A percentile compares a stretch with the other conserved stretches of the same genome.
phyloP scores from a whole-genome alignment of 2,888 invertebrate species.

The Xanthia togata region DNA sequence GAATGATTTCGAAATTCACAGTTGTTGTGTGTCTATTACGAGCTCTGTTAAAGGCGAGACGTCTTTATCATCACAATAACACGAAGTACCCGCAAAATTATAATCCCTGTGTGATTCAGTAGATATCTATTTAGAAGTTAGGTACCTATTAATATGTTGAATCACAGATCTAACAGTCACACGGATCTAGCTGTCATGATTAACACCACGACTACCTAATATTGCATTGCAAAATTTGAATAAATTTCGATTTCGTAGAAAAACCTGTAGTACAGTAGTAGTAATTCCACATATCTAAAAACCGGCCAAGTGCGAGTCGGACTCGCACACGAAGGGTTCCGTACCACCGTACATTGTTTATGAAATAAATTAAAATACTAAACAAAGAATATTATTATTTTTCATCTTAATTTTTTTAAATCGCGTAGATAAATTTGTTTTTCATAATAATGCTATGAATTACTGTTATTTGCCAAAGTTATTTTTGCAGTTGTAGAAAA shows the following conservation, averaged over 20 bases:
- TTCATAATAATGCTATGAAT: too few relatives aligned
- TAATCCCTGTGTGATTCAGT: constrained; percentile 46
- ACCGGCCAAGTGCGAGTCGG: neutral
- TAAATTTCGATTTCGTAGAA: constrained; percentile 10
- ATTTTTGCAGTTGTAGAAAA: too few relatives aligned
- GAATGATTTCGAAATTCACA: constrained; percentile 63
- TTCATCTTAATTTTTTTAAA: too few relatives aligned
- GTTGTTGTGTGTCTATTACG: constrained; percentile 58
- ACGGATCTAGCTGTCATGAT: constrained; percentile 42
- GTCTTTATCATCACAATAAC: constrained; percentile 32
- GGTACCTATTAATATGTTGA: constrained; percentile 38
- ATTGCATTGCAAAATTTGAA: constrained; percentile 16
- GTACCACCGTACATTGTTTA: too few relatives aligned
- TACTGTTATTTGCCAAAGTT: too few relatives aligned
- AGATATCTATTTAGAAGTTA: constrained; percentile 22
- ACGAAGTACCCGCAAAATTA: constrained; percentile 33
- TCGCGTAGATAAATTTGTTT: too few relatives aligned
- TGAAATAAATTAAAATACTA: too few relatives aligned
- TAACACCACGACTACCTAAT: constrained; percentile 20
- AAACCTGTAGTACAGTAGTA: neutral
- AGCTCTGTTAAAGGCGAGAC: constrained; percentile 34
- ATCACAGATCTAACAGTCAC: constrained; percentile 32
- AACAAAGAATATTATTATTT: too few relatives aligned
- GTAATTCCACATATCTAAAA: neutral
- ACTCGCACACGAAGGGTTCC: too few relatives aligned